Base-by-base conservation (phyloP, 2,797 vertebrate species). In the Diglossa cyanea region DNA sequence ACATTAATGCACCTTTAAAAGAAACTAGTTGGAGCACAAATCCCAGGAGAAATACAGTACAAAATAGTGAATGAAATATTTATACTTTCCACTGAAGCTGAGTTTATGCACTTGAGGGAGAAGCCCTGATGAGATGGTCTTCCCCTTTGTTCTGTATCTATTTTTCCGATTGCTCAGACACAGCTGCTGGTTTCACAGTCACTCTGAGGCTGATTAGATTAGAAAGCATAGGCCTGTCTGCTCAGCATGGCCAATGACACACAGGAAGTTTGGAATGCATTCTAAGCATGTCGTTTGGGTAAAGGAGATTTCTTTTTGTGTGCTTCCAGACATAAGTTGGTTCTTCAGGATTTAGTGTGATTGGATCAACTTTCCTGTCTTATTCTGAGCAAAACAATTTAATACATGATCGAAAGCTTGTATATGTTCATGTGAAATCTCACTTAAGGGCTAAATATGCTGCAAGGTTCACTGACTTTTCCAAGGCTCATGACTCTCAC, bases 11-110 rank as follows among this genome's bases (percentile, higher is more conserved):
- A 92, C 97, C 95, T 97, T 96, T 95, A 90, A 96, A 97, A 95
- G 88, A 91, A 95, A 96, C 72, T 72, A 94, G 82, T 70, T 72
- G 62, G 88, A 88, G n/a, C 87, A 92, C 87, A 96, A 94, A 97
- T 95, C 97, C 89, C 51, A 71, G 84, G 89, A 95, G 87, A 87
- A 90, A 88, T 94, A 62, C 74, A 94, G 71, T 95, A 97, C 97
- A 97, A 97, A 98, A 96, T 82, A 93, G 90, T 92, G 93, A 97
- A 97, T 97, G 96, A 98, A 98, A 97, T 98, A 98, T 98, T 98
- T 97, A 98, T 97, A 50, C 75, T 90, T 98, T 97, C 93, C 72
- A 92, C 67, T 95, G 95, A 96, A 97, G 93, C 79, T 75, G 84
- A 77, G 68, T 61, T 45, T 67, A 58, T 92, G 79, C 82, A 96